Conservation (phyloP, 2,113 vertebrate genomes). For the Ranitomeya imitator region DNA sequence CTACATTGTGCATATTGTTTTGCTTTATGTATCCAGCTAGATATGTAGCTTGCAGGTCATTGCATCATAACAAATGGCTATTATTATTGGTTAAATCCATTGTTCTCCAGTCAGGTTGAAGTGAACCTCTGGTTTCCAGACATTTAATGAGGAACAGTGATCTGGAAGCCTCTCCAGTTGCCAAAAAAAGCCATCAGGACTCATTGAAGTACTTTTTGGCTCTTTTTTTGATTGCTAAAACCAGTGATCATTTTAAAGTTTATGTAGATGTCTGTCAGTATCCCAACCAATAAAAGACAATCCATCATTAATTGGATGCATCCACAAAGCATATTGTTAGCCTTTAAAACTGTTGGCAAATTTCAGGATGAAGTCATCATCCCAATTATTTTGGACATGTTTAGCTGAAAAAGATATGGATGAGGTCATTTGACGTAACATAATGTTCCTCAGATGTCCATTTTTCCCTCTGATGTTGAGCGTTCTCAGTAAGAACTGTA, state of each 20-base stretch:
- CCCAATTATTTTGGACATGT: background rate
- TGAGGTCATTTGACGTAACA: background rate
- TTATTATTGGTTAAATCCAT: too few species aligned
- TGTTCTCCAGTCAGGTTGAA: background rate
- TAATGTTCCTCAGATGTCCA: constrained; percentile 1
- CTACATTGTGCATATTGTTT: background rate
- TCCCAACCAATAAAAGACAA: background rate
- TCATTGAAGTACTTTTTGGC: background rate
- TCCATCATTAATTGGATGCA: background rate
- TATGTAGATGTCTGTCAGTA: background rate
- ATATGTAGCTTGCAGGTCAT: background rate
- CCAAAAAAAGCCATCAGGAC: background rate
- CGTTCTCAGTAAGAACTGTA: background rate
- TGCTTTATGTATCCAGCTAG: background rate
- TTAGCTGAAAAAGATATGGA: background rate
- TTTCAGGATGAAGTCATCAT: background rate
- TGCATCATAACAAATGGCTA: too few species aligned
- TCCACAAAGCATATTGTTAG: background rate
- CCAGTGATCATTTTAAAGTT: background rate
- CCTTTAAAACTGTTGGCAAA: background rate
- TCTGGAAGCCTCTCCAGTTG: too few species aligned
- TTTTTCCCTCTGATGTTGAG: background rate
- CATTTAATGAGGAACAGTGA: background rate
- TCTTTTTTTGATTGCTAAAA: background rate
- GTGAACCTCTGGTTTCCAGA: background rate